Percentiles rank a stretch among this genome's conserved stretches.
phyloP scores from a whole-genome alignment of 2,888 invertebrate species.

The Pomacea canaliculata region DNA sequence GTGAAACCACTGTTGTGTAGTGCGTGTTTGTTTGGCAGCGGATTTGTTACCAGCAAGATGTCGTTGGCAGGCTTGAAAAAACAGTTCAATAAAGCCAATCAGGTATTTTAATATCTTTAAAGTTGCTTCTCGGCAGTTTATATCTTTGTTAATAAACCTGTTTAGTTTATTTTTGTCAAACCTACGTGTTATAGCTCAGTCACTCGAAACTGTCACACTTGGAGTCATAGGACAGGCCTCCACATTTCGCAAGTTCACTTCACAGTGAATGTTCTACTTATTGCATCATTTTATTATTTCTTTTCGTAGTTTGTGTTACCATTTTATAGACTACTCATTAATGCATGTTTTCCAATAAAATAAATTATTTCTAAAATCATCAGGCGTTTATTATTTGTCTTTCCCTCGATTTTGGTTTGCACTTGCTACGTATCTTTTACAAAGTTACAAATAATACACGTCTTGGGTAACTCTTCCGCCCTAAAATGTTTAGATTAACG shows the following conservation, averaged over 20 bases:
- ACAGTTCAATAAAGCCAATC: conserved; percentile 99
- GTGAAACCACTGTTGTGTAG: conserved; percentile 17
- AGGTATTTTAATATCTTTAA: conserved; percentile 75
- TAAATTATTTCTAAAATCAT: too few relatives aligned
- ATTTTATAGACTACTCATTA: too few relatives aligned
- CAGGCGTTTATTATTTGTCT: too few relatives aligned
- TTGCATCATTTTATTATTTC: too few relatives aligned
- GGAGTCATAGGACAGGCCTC: not conserved
- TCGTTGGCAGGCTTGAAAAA: conserved; percentile 99
- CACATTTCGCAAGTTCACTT: conserved; percentile 8
- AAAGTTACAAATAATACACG: too few relatives aligned
- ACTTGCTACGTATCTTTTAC: too few relatives aligned
- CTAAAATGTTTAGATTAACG: too few relatives aligned
- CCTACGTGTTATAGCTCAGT: not conserved
- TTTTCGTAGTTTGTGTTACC: too few relatives aligned
- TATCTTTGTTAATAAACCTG: not conserved
- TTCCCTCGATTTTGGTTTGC: too few relatives aligned
- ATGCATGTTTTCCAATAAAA: too few relatives aligned
- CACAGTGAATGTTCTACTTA: too few relatives aligned
- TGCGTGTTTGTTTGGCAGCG: conserved; percentile 21
- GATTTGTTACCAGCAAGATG: conserved; percentile 75
- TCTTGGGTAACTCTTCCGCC: too few relatives aligned
- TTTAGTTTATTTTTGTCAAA: not conserved
- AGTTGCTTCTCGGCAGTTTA: not conserved
- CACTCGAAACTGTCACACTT: not conserved